phyloP scores from a whole-genome alignment of 2,113 vertebrate genomes.

The Pedionomus torquatus region DNA sequence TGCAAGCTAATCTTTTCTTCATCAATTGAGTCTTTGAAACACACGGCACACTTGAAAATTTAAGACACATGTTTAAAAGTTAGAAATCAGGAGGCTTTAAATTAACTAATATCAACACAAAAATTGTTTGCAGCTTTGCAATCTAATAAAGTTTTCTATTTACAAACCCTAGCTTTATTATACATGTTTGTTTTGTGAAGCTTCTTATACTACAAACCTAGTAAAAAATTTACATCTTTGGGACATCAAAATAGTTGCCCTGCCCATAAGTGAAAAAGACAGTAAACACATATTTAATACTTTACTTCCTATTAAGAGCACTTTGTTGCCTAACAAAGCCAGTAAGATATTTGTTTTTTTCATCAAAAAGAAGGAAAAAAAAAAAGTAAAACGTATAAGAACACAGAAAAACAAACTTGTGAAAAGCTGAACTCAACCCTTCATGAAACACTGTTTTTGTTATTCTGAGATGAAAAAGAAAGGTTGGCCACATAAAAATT shows the following conservation, averaged over 20 bases:
- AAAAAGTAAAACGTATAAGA: not conserved
- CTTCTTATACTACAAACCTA: not conserved
- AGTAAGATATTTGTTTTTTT: not conserved
- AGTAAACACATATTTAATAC: not conserved
- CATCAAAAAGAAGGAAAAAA: not conserved
- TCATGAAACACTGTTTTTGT: not conserved
- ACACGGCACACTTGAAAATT: not conserved
- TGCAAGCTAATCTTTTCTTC: conserved; percentile 20
- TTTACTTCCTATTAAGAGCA: not conserved
- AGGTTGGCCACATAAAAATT: not conserved
- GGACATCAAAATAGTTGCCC: not conserved
- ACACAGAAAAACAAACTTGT: not conserved
- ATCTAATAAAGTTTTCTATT: not conserved
- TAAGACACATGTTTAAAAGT: not conserved
- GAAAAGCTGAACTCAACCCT: not conserved
- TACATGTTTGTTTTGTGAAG: not conserved
- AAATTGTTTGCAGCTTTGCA: not conserved
- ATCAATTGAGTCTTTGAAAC: not conserved
- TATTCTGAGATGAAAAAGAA: not conserved
- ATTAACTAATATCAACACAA: not conserved
- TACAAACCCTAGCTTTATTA: not conserved
- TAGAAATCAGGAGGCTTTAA: not conserved
- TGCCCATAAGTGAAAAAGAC: not conserved
- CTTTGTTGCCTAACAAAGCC: not conserved
- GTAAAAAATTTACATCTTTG: not conserved